These are phyloP conservation scores for Orgyia antiqua DNA, from an alignment of 2,888 invertebrate genomes.

Conservation along the genomic window DNA sequence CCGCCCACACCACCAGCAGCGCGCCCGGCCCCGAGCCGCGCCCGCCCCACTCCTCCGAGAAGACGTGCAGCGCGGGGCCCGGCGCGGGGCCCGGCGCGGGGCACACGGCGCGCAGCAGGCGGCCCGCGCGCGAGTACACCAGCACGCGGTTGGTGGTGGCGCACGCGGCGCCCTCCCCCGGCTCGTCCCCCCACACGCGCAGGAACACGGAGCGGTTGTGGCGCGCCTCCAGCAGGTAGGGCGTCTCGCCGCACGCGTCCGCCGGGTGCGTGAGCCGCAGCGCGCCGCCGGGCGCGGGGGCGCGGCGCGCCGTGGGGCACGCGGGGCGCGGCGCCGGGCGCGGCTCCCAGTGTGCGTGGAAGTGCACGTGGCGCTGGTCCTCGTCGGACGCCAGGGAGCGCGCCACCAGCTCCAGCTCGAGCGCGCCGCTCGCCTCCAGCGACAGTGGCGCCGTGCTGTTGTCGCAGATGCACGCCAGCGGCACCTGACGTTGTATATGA, in stretches of 20 bases:
- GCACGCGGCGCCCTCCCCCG: constrained; percentile 78
- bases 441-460: constrained; percentile 71
- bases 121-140: constrained; percentile 85
- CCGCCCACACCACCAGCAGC: constrained; percentile 90
- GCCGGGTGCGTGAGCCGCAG: constrained; percentile 2
- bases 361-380: constrained; percentile 89
- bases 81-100: constrained; percentile 79
- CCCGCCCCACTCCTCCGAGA: constrained; percentile 87
- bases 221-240: constrained; percentile 88
- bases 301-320: constrained; percentile 40
- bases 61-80: constrained; percentile 84
- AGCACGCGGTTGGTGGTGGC: constrained; percentile 88
- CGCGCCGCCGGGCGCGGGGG: constrained; percentile 47
- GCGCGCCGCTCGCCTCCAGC: constrained; percentile 55
- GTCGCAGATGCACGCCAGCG: constrained; percentile 89
- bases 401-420: constrained; percentile 88
- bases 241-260: constrained; percentile 84
- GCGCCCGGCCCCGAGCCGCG: constrained; percentile 78
- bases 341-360: constrained; percentile 80
- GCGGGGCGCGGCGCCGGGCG: constrained; percentile 22
- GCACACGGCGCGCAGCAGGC: constrained; percentile 82
- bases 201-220: constrained; percentile 89
- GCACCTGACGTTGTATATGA: constrained; percentile 55
- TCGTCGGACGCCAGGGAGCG: constrained; percentile 86
- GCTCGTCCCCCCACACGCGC: constrained; percentile 88